Conservation (phyloP, 1,140 invertebrate species). For the Dreissena rostriformis region DNA sequence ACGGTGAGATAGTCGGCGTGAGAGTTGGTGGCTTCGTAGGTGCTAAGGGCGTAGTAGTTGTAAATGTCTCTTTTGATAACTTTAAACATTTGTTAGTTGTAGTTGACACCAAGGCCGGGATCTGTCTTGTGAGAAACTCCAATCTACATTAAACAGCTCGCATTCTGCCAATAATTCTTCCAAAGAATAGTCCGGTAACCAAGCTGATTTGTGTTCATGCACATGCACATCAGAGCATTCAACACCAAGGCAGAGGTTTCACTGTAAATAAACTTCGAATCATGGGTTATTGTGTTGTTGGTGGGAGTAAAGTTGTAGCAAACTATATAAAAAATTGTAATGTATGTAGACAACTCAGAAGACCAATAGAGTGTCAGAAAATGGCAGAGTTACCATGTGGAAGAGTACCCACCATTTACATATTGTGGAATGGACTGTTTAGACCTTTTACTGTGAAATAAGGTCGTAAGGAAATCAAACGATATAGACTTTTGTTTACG, state of each 20-base stretch:
- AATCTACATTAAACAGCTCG: too few species aligned
- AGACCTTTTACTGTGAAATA: constrained; percentile 55
- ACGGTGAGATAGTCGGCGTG: too few species aligned
- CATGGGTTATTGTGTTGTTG: constrained; percentile 36
- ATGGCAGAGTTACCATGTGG: constrained; percentile 54
- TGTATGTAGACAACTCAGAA: constrained; percentile 34
- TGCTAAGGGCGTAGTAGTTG: too few species aligned
- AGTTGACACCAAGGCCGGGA: too few species aligned
- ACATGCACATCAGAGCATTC: constrained; percentile 38
- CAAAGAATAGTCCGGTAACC: neutral
- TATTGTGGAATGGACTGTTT: constrained; percentile 62
- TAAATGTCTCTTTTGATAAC: too few species aligned
- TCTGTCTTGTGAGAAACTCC: too few species aligned
- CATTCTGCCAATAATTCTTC: constrained; percentile 12
- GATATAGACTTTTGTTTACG: constrained; percentile 62
- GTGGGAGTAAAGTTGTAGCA: constrained; percentile 19
- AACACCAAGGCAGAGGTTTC: constrained; percentile 50
- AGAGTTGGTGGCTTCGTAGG: too few species aligned
- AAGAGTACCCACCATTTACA: constrained; percentile 49
- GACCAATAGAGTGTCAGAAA: constrained; percentile 14
- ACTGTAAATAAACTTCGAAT: constrained; percentile 44
- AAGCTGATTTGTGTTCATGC: neutral
- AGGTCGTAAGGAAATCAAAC: constrained; percentile 52
- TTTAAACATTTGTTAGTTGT: too few species aligned
- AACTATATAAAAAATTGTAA: constrained; percentile 21